A percentile compares a stretch with the other conserved stretches of the same genome.
Conservation (phyloP, 1,140 invertebrate species). For the Heliothis virescens region DNA sequence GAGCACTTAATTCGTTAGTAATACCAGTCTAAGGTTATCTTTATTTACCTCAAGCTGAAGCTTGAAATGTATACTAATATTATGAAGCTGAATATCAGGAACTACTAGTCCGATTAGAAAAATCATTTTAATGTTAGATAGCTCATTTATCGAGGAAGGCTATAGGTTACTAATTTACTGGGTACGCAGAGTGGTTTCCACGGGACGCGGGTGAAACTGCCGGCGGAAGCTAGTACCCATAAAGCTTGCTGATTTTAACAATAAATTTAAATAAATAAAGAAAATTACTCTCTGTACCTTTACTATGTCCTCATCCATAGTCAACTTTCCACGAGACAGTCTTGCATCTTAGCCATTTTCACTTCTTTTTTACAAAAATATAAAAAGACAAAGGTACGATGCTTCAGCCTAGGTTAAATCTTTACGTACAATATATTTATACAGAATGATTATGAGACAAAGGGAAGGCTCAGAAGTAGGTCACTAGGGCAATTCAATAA, state of each 20-base stretch:
- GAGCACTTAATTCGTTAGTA: background rate
- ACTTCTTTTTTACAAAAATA: slow-evolving; percentile 6
- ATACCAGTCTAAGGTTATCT: background rate
- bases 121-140: too few relatives aligned
- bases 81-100: too few relatives aligned
- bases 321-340: slow-evolving; percentile 54
- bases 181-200: too few relatives aligned
- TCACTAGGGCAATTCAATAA: slow-evolving; percentile 53
- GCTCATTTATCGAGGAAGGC: too few relatives aligned
- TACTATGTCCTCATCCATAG: slow-evolving; percentile 58
- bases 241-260: too few relatives aligned
- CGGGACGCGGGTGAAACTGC: too few relatives aligned
- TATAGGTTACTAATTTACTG: too few relatives aligned
- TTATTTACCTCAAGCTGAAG: background rate
- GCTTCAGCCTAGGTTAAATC: background rate
- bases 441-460: slow-evolving; percentile 26
- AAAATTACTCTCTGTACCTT: slow-evolving; percentile 46
- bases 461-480: slow-evolving; percentile 53
- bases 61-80: too few relatives aligned
- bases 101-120: too few relatives aligned
- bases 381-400: slow-evolving; percentile 10
- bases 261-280: too few relatives aligned
- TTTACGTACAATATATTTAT: background rate
- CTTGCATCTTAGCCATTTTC: slow-evolving; percentile 34
- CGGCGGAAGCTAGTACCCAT: too few relatives aligned